Evolutionary conservation across 1,140 invertebrate genomes (phyloP).

Genomic region (Caenorhabditis briggsae): DNA sequence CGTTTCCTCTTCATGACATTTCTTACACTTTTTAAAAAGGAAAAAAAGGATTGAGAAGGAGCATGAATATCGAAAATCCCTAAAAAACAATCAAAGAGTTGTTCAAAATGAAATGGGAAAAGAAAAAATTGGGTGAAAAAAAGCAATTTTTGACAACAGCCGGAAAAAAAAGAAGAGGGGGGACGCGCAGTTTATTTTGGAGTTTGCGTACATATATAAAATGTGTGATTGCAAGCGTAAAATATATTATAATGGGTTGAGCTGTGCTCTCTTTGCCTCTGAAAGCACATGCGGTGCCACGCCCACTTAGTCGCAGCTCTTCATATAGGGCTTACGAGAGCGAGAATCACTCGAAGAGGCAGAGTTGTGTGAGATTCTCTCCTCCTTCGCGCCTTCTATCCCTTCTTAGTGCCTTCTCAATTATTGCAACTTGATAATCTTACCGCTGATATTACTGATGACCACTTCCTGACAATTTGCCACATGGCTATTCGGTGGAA

Average conservation of each 20-base stretch:
- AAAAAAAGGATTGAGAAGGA: neutral
- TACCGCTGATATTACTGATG: neutral
- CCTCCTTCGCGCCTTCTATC: slow-evolving; percentile 8
- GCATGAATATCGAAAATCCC: neutral
- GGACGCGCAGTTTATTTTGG: slow-evolving; percentile 31
- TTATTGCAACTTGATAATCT: neutral
- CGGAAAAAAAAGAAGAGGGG: neutral
- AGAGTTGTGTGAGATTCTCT: slow-evolving; percentile 27
- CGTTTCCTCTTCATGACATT: slow-evolving; percentile 45
- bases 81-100: slow-evolving; percentile 24
- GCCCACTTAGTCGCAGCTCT: slow-evolving; percentile 49
- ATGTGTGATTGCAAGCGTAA: slow-evolving; percentile 56
- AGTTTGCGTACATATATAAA: slow-evolving; percentile 53
- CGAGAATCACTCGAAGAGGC: slow-evolving; percentile 40
- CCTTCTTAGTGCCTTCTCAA: neutral
- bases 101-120: neutral
- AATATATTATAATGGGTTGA: slow-evolving; percentile 56
- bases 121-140: neutral
- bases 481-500: slow-evolving; percentile 31
- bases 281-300: slow-evolving; percentile 39
- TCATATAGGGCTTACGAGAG: slow-evolving; percentile 46
- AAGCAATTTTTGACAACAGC: neutral
- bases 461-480: slow-evolving; percentile 23
- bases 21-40: neutral
- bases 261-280: slow-evolving; percentile 51